Percentiles rank a stretch among this genome's conserved stretches.
Conservation (phyloP, 1,140 invertebrate species). For the Pseudobourletiella spinata region DNA sequence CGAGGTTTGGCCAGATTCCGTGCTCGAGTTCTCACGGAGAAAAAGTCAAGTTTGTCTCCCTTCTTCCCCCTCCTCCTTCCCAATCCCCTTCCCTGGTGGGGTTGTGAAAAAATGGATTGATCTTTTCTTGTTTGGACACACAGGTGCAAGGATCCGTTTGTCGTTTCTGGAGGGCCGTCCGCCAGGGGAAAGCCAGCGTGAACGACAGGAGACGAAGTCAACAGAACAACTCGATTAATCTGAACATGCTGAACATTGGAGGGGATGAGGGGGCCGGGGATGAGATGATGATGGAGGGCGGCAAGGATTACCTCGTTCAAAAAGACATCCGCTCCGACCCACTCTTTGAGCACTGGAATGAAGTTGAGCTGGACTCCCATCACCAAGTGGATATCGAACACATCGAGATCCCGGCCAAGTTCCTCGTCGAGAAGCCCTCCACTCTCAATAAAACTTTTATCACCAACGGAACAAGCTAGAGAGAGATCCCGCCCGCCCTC, state of each 20-base stretch:
- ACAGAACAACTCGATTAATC: background rate
- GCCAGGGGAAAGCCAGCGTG: background rate
- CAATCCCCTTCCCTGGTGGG: background rate
- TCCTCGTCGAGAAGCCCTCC: slow-evolving; percentile 1
- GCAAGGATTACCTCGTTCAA: background rate
- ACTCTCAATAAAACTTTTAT: background rate
- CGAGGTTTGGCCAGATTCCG: slow-evolving; percentile 44
- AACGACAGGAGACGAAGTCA: background rate
- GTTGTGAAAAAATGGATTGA: background rate
- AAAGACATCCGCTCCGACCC: slow-evolving; percentile 6
- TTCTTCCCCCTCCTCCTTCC: too few relatives aligned
- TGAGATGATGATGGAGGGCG: background rate
- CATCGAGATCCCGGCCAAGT: slow-evolving; percentile 26
- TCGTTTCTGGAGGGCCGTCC: background rate
- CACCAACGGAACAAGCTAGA: too few relatives aligned
- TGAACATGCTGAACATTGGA: background rate
- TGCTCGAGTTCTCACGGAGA: background rate
- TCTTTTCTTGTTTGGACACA: background rate
- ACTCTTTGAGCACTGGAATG: slow-evolving; percentile 27
- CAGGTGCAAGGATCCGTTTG: slow-evolving; percentile 1
- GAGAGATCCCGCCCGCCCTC: too few relatives aligned
- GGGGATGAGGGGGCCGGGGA: background rate
- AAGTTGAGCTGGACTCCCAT: slow-evolving; percentile 29
- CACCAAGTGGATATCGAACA: slow-evolving; percentile 30
- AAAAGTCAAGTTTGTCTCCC: too few relatives aligned